These are phyloP conservation scores for Malacoraja senta DNA, from an alignment of 2,797 vertebrate species.

Conservation along the genomic window DNA sequence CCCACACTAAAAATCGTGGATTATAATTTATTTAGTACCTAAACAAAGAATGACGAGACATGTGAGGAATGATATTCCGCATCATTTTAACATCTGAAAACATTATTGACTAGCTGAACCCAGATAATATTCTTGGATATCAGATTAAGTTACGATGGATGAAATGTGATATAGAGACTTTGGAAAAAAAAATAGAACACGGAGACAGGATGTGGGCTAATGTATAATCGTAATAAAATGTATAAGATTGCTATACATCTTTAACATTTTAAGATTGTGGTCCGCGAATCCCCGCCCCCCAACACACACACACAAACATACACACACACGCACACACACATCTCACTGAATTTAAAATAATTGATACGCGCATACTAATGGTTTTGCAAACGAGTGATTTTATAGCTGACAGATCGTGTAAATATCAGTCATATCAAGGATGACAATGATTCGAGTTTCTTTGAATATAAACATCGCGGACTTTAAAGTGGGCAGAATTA, in stretches of 20 bases:
- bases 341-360: neutral
- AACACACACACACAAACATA: no score
- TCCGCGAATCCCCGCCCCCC: no score
- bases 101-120: neutral
- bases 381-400: neutral
- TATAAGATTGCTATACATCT: neutral
- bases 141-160: neutral
- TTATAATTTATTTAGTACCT: neutral
- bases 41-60: neutral
- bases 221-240: neutral
- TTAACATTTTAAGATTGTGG: neutral
- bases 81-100: neutral
- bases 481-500: neutral
- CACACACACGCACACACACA: no score
- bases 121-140: neutral
- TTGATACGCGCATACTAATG: neutral
- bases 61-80: neutral
- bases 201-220: neutral
- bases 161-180: neutral
- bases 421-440: neutral
- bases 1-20: neutral
- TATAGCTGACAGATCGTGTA: neutral
- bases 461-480: neutral
- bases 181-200: neutral
- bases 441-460: neutral